A percentile compares a stretch with the other conserved stretches of the same genome.
phyloP scores from a whole-genome alignment of 2,113 vertebrate species.

The Megatriorchis doriae region DNA sequence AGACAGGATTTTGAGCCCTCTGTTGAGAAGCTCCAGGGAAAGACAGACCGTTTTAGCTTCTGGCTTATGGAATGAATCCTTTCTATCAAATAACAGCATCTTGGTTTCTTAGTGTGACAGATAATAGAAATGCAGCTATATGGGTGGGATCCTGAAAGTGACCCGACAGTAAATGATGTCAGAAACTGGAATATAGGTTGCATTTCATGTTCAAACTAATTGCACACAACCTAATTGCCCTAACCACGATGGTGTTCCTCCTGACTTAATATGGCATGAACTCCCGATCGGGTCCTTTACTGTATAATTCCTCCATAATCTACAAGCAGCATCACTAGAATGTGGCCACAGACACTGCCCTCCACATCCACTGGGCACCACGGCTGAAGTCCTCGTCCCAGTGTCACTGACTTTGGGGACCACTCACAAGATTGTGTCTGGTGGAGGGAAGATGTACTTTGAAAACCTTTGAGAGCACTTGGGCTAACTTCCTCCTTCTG shows the following conservation, averaged over 20 bases:
- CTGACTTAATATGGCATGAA: background rate
- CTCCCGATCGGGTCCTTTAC: background rate
- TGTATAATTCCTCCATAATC: background rate
- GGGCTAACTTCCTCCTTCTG: background rate
- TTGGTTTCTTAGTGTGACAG: background rate
- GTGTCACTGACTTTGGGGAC: background rate
- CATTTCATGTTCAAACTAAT: background rate
- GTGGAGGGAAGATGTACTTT: background rate
- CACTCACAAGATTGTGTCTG: background rate
- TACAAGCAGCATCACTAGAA: background rate
- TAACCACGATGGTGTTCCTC: background rate
- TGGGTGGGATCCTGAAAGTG: background rate
- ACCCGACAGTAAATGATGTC: background rate
- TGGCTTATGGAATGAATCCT: background rate
- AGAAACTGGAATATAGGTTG: background rate
- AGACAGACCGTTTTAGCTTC: background rate
- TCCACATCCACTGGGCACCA: fast-evolving
- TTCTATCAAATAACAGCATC: background rate
- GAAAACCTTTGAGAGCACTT: background rate
- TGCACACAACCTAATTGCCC: background rate
- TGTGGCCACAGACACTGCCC: background rate
- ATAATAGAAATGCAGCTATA: background rate
- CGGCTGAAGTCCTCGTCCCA: background rate
- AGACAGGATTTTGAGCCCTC: background rate
- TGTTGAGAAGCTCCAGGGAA: background rate